These are phyloP conservation scores for Cromileptes altivelis DNA, from an alignment of 2,113 vertebrate genomes.

Conservation along the genomic window DNA sequence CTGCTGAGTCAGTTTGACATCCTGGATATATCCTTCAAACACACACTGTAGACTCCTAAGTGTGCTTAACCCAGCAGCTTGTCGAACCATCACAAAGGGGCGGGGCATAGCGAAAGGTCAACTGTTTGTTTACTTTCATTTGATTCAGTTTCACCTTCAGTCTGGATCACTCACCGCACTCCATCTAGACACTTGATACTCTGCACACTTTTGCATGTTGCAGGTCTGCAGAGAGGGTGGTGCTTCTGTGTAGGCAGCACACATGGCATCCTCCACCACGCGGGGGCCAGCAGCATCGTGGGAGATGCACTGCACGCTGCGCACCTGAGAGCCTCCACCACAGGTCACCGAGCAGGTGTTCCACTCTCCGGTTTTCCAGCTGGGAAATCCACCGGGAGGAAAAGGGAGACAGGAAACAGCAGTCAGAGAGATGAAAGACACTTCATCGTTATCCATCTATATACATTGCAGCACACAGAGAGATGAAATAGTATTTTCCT, in stretches of 20 bases:
- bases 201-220: slow-evolving; percentile 86
- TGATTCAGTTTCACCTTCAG: neutral
- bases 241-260: slow-evolving; percentile 84
- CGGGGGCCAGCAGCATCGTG: slow-evolving; percentile 83
- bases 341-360: slow-evolving; percentile 90
- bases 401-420: neutral
- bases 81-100: no score
- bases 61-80: no score
- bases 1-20: no score
- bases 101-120: no score
- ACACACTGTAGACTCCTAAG: no score
- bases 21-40: no score
- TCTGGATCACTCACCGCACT: slow-evolving; percentile 84
- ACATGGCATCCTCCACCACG: slow-evolving; percentile 84
- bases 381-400: slow-evolving; percentile 57
- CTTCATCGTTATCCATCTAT: neutral
- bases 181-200: slow-evolving; percentile 87
- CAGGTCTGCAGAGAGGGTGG: slow-evolving; percentile 90
- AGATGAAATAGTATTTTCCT: neutral
- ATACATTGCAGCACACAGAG: neutral
- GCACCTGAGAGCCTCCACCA: slow-evolving; percentile 90
- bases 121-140: neutral
- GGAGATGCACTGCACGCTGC: slow-evolving; percentile 89
- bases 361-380: slow-evolving; percentile 93
- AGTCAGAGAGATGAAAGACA: neutral